Percentiles rank a stretch among this genome's conserved stretches.
These are phyloP conservation scores for Conus canariensis DNA, from an alignment of 2,888 invertebrate genomes.

Conservation along the genomic window DNA sequence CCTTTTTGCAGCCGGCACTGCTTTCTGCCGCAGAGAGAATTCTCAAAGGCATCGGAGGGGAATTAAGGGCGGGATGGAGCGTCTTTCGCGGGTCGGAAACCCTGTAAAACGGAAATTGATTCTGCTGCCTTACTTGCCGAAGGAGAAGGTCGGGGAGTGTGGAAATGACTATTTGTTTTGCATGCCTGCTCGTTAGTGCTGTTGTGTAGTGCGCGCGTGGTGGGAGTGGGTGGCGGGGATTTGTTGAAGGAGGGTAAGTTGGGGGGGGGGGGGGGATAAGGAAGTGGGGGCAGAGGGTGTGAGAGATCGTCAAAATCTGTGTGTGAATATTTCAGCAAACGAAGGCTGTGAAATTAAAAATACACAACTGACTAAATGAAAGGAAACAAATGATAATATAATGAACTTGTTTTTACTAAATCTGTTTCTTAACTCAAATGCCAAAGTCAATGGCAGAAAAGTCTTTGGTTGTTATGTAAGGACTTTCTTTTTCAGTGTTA, in stretches of 20 bases:
- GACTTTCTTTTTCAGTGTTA: too few species aligned
- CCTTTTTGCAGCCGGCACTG: constrained; percentile 1
- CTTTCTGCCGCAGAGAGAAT: neutral
- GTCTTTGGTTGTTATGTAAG: too few species aligned
- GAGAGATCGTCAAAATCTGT: too few species aligned
- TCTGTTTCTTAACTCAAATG: too few species aligned
- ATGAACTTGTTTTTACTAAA: too few species aligned
- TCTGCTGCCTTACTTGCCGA: neutral
- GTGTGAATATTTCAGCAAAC: too few species aligned
- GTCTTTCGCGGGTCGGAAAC: neutral
- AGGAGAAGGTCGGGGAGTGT: constrained; percentile 19
- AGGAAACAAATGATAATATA: too few species aligned
- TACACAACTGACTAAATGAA: too few species aligned
- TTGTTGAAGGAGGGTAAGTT: neutral
- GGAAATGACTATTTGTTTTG: constrained; percentile 24
- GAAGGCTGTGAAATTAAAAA: too few species aligned
- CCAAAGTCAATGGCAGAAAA: too few species aligned
- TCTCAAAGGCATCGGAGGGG: neutral
- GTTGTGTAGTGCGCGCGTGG: neutral
- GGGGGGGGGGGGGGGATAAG: neutral
- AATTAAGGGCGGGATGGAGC: neutral
- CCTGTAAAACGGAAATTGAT: constrained; percentile 21
- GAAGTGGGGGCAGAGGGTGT: too few species aligned
- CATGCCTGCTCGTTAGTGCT: constrained; percentile 21
- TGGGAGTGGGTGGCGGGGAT: neutral